Evolutionary conservation across 2,113 vertebrate species (phyloP), one percentile per base, ranked within the genome.

Genomic region (Grammomys dolichurus): DNA sequence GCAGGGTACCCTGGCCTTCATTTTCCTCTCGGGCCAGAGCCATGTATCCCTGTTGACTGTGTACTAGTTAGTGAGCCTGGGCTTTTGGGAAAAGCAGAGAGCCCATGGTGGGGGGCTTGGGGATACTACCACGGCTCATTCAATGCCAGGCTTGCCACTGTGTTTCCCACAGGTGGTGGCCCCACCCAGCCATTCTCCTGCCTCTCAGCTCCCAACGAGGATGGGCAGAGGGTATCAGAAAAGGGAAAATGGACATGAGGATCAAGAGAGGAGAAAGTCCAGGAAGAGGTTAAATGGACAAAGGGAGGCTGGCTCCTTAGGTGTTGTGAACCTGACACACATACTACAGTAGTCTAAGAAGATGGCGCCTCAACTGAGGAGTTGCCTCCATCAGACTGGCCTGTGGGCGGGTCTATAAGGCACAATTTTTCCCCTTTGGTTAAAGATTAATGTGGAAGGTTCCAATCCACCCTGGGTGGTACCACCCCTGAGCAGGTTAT

Each of bases 31-130:
- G 58, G 63, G 20, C 13, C 54, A n/a, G 40, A 43, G 7, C 12
- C 58, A 33, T 0, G 0, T 2, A 0, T 22, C n/a, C 46, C 26
- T 31, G 3, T 0, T 28, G 20, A 36, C 31, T 9, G 24, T 54
- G 16, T 14, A 17, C 58, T 12, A 48, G 26, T 43, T 12, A 48
- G 5, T 3, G 70, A 28, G 11, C 88, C 11, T 40, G 78, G 48
- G 77, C 28, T 77, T 81, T 75, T 58, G 33, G 40, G 11, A 78
- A 48, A 67, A 58, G 54, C 76, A 89, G 84, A 40, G 81, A 67
- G 17, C n/a, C 46, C 8, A 4, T 22, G 56, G 24, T 40, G 3
- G 6, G 26, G 26, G 36, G 70, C 63, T 80, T 75, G 16, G 69
- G 43, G 87, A 54, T 1, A 56, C 36, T 24, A 24, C 16, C 0